Base-by-base conservation (phyloP, 2,888 invertebrate species). In the Acanthoscelides obtectus region DNA sequence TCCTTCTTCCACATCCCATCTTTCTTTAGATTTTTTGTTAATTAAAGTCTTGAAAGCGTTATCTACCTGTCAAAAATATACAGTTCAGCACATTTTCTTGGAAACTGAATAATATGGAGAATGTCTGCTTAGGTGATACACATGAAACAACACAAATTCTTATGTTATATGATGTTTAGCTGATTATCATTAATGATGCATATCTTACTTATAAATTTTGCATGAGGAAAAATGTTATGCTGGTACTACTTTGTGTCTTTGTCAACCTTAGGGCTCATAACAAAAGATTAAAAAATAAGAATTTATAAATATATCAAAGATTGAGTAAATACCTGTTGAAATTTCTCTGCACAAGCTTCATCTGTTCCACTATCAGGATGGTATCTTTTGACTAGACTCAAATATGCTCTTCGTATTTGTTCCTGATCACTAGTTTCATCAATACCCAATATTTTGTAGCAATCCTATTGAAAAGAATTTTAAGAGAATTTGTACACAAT, bases 311-410 rank as follows among this genome's bases (percentile, higher is more conserved):
- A 63, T 63, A 63, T 63, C 19, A 19, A 63, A 63, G 19, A 8
- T 12, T 63, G 12, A 12, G 63, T 17, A n/a, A 69, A 20, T 82
- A 93, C 90, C 80, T 90, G 87, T 66, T 92, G 89, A 86, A 97
- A 96, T 83, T 91, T 93, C 63, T 89, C 88, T 67, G 89, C 87
- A 83, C 90, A 88, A n/a, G 95, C 93, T 75, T 93, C 90, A 0
- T 88, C 85, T 0, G 89, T 88, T 0, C 92, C 91, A 67, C 94
- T 93, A 80, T 97, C 97, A 0, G 97, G 96, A 84, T 97, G 96
- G 80, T 91, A 94, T 78, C 89, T 89, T 83, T 95, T 96, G 0
- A 93, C 95, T 65, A 95, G 86, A 70, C 88, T 86, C 68, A 96
- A 85, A 81, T 94, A 96, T 0, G 94, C 92, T 76, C 88, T 83